Evolutionary conservation across 2,888 invertebrate genomes (phyloP).

Genomic region (Dolomedes plantarius): DNA sequence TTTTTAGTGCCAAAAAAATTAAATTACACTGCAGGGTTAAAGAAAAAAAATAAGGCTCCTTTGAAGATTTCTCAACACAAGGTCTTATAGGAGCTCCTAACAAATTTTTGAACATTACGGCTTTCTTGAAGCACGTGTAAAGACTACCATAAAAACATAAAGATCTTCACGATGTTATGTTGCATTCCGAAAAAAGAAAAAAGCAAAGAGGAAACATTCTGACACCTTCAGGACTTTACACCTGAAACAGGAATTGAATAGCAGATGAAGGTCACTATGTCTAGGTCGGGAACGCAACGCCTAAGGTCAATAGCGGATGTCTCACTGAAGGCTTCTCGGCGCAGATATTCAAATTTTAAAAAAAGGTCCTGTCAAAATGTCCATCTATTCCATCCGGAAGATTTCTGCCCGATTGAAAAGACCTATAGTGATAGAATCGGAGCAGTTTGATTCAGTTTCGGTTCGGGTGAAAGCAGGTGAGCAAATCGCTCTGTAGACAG

Average conservation of each 20-base stretch:
- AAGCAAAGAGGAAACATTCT: neutral
- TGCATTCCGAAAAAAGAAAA: too few species aligned
- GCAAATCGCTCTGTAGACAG: too few species aligned
- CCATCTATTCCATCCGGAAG: neutral
- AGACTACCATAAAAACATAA: too few species aligned
- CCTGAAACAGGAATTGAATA: neutral
- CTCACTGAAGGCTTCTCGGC: neutral
- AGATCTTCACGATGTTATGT: too few species aligned
- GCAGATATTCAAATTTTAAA: neutral
- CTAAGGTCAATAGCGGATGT: neutral
- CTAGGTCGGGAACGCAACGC: slow-evolving; percentile 1
- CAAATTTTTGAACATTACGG: too few species aligned
- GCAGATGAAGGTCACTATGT: slow-evolving; percentile 1
- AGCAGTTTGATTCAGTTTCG: neutral
- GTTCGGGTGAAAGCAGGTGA: neutral
- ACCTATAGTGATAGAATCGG: neutral
- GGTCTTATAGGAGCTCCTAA: too few species aligned
- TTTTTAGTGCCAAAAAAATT: too few species aligned
- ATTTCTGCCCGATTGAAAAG: too few species aligned
- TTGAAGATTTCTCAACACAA: too few species aligned
- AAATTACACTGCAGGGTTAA: too few species aligned
- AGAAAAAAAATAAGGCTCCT: too few species aligned
- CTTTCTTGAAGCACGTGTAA: too few species aligned
- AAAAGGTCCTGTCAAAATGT: neutral
- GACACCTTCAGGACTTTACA: neutral